phyloP scores from a whole-genome alignment of 2,888 invertebrate genomes.

The Pseudolycoriella hygida region DNA sequence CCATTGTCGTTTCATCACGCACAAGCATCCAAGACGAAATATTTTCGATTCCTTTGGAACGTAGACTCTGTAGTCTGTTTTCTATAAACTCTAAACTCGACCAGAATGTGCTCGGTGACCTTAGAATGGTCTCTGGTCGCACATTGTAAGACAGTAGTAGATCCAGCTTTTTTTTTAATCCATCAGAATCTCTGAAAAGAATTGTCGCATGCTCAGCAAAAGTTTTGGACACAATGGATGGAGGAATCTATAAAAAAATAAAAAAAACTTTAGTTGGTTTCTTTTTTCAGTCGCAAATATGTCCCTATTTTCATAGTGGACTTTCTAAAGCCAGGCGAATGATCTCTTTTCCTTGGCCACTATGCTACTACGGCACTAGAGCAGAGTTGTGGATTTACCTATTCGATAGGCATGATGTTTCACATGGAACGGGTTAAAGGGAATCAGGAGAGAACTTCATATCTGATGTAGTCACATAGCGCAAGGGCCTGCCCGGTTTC shows the following conservation, averaged over 20 bases:
- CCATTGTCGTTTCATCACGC: background rate
- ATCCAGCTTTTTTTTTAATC: background rate
- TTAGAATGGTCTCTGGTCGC: background rate
- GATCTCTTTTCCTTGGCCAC: too few relatives aligned
- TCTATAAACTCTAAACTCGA: background rate
- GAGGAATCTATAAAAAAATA: background rate
- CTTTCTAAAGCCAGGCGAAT: too few relatives aligned
- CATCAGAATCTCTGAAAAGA: background rate
- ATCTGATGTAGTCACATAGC: too few relatives aligned
- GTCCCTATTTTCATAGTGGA: too few relatives aligned
- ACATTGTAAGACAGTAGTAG: background rate
- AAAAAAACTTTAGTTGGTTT: too few relatives aligned
- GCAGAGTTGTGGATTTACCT: too few relatives aligned
- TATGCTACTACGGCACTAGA: too few relatives aligned
- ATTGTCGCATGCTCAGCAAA: background rate
- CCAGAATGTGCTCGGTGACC: background rate
- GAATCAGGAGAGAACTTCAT: too few relatives aligned
- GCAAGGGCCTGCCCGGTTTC: too few relatives aligned
- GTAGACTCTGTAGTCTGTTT: background rate
- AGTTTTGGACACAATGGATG: background rate
- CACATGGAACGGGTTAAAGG: too few relatives aligned
- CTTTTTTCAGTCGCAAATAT: too few relatives aligned
- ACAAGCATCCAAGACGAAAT: background rate
- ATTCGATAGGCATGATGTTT: too few relatives aligned
- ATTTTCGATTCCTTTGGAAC: background rate